Base-by-base conservation (phyloP, 2,797 vertebrate species). In the Sebastes iracundus region DNA sequence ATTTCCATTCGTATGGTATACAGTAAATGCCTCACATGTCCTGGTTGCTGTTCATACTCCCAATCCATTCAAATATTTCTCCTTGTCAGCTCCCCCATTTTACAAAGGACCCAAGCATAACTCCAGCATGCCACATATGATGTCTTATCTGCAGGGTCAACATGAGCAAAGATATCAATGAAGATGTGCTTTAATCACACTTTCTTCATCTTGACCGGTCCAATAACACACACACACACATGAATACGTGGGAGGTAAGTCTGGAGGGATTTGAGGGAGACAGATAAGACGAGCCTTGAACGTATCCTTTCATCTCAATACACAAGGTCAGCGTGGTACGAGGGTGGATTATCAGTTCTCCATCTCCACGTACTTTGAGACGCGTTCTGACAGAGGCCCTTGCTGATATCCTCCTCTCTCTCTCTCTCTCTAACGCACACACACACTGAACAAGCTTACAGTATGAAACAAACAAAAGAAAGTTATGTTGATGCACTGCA, bases 351-450 rank as follows among this genome's bases (percentile, higher is more conserved):
- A 83, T 87, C 75, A 71, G 68, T 28, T 59, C 27, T 65, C 32
- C 60, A 85, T 88, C 85, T 86, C 67, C 16, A 63, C 35, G 62
- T 59, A 76, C 38, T 60, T 71, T 61, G 27, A 76, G 63, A 81
- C 80, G 87, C 80, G 79, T 75, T 86, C 74, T 70, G 82, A 81
- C 81, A 89, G 58, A 81, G 35, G 27, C 28, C 59, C 16, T 18
- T n/a, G 10, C 30, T 23, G 10, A 52, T 23, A n/a, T 49, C 23
- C 22, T 33, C 18, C 28, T 32, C 7, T 52, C 32, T 16, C 27
- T 42, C 25, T 7, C 28, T 32, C 10, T 58, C 32, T 16, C 32
- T 38, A n/a, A 5, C 27, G 25, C 27, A 5, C 70, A 22, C 69
- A 22, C 42, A 46, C 13, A 62, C 56, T 7, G 0, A 42, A 35